Evolutionary conservation across 2,888 invertebrate species (phyloP), one percentile per base, ranked within the genome.

Genomic region (Habrosyne pyritoides): DNA sequence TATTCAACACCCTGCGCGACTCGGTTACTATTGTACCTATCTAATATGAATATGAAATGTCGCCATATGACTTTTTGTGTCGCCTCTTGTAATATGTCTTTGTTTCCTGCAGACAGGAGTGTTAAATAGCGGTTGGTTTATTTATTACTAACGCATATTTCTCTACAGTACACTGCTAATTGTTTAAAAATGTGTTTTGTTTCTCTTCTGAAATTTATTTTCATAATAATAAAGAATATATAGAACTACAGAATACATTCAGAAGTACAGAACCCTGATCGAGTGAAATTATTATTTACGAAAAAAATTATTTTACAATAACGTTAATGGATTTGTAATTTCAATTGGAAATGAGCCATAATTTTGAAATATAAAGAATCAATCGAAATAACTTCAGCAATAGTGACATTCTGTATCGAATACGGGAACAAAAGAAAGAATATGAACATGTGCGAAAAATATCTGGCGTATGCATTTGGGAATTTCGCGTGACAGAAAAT

Each of bases 401-500:
- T 67, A 80, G 82, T 84, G 87, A 86, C 90, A 91, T 91, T 89
- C 91, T 89, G 91, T 92, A 77, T 90, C 92, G 89, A 91, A 92
- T 85, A 77, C 69, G 79, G 76, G 66, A 71, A 91, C 90, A 91
- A 91, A 86, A 75, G 86, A 79, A 69, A 80, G 74, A 89, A 91
- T 89, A 87, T 85, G 91, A 91, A 91, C 92, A 92, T 92, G 91
- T 92, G 92, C 92, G 89, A 91, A 92, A 91, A 91, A 91, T 91
- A 90, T 90, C 85, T 86, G 83, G 82, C 86, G 84, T 87, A 87
- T 91, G 87, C 91, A 90, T 91, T 91, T 90, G 91, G 92, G 92
- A 92, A 91, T 91, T 90, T 87, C 87, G 86, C 90, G 90, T 90
- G 91, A 89, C 91, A 90, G 85, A 90, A 88, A 91, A 91, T 92